A percentile compares a stretch with the other conserved stretches of the same genome.
These are phyloP conservation scores for Rhorus exstirpatorius DNA, from an alignment of 2,888 invertebrate genomes.

Conservation along the genomic window DNA sequence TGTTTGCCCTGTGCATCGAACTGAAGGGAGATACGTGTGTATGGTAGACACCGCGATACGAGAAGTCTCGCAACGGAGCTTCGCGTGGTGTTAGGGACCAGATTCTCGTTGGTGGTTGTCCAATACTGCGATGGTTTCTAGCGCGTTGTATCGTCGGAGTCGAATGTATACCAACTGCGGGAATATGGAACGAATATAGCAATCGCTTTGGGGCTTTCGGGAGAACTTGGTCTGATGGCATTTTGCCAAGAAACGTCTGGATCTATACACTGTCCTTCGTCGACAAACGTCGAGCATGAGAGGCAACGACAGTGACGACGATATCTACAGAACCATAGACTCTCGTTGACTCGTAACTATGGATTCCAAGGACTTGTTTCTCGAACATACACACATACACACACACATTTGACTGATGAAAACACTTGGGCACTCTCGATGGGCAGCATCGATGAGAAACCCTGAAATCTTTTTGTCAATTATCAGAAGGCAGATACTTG, in stretches of 20 bases:
- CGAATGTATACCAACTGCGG: constrained; percentile 49
- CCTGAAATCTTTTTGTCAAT: neutral
- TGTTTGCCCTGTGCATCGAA: constrained; percentile 54
- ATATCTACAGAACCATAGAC: too few relatives aligned
- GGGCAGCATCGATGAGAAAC: neutral
- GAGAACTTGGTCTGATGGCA: constrained; percentile 36
- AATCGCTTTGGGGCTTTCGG: constrained; percentile 10
- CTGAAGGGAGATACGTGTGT: constrained; percentile 21
- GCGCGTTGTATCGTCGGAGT: constrained; percentile 25
- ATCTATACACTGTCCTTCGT: constrained; percentile 63
- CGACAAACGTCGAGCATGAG: constrained; percentile 48
- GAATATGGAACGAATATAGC: constrained; percentile 40
- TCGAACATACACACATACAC: neutral
- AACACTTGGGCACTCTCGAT: constrained; percentile 46
- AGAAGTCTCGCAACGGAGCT: constrained; percentile 52
- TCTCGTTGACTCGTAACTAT: neutral
- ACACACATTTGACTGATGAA: neutral
- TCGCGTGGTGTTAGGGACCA: constrained; percentile 34
- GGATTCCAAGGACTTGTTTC: constrained; percentile 10
- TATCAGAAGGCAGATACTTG: too few relatives aligned
- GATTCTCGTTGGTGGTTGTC: constrained; percentile 30
- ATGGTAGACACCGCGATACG: constrained; percentile 26
- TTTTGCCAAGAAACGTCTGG: constrained; percentile 51
- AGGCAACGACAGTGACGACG: too few relatives aligned
- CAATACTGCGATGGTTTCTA: constrained; percentile 50